Conservation (phyloP, 1,140 invertebrate genomes). For the Nymphalis io region DNA sequence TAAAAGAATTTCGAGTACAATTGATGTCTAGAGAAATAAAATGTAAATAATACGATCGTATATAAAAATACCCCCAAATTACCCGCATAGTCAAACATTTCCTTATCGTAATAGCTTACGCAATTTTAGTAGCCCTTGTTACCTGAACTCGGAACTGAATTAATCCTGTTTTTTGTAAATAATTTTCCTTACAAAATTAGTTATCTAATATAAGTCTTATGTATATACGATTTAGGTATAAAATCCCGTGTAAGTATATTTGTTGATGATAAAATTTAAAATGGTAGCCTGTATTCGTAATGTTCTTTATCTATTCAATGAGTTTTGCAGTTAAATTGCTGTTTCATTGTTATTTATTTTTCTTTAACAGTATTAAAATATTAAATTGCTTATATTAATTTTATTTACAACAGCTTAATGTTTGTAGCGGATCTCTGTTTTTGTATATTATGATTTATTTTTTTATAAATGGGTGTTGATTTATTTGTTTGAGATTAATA, state of each 20-base stretch:
- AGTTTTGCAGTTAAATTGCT: conserved; percentile 18
- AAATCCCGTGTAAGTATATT: not conserved
- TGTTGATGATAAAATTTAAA: conserved; percentile 28
- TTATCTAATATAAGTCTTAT: not conserved
- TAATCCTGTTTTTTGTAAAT: conserved; percentile 32
- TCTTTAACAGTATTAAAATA: conserved; percentile 1
- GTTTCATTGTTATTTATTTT: conserved; percentile 18
- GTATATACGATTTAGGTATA: not conserved
- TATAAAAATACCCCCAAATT: conserved; percentile 16
- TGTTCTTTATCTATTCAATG: conserved; percentile 26
- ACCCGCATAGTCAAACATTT: conserved; percentile 26
- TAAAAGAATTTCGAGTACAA: conserved; percentile 18
- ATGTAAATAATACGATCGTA: conserved; percentile 22
- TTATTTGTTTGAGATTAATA: too few species aligned
- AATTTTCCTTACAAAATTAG: conserved; percentile 2
- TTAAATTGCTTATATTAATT: too few species aligned
- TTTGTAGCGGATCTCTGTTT: too few species aligned
- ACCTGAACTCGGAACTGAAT: conserved; percentile 35
- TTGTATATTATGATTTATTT: too few species aligned
- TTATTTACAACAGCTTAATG: too few species aligned
- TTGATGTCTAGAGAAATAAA: conserved; percentile 29
- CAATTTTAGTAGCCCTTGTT: conserved; percentile 38
- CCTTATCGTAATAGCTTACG: conserved; percentile 37
- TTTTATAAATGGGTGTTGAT: too few species aligned
- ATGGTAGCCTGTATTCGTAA: conserved; percentile 13